Conservation (phyloP, 2,113 vertebrate genomes). For the Epinephelus lanceolatus region DNA sequence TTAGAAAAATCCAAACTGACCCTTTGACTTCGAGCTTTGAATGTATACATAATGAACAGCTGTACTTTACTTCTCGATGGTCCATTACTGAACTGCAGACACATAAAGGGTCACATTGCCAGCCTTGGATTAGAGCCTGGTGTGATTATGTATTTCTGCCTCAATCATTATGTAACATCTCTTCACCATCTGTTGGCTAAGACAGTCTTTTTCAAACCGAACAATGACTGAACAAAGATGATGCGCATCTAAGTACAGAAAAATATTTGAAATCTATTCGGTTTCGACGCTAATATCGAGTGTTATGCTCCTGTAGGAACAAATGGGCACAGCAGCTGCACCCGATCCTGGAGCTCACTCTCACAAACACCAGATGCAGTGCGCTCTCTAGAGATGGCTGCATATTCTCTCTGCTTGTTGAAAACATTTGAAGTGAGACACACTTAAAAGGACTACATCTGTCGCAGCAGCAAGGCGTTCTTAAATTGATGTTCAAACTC, state of each 20-base stretch:
- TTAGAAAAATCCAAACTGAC: no score
- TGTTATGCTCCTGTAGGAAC: neutral
- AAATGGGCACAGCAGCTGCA: slow-evolving; percentile 22
- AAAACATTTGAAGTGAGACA: slow-evolving; percentile 24
- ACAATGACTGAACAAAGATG: neutral
- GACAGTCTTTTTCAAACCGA: neutral
- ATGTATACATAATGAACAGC: neutral
- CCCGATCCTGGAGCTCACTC: neutral
- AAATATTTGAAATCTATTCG: neutral
- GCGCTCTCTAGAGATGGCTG: neutral
- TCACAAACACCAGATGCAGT: slow-evolving; percentile 19
- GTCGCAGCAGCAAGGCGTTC: neutral
- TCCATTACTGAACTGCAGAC: slow-evolving; percentile 1
- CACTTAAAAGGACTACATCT: slow-evolving; percentile 17
- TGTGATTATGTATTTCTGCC: slow-evolving; percentile 18
- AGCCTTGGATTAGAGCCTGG: slow-evolving; percentile 27
- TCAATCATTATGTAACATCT: slow-evolving; percentile 30
- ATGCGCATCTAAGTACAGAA: neutral
- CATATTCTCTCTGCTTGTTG: neutral
- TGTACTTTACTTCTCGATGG: slow-evolving; percentile 3
- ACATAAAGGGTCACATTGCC: neutral
- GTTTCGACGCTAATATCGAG: slow-evolving; percentile 1
- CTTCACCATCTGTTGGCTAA: slow-evolving; percentile 33
- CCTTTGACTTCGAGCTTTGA: no score
- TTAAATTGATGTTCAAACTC: neutral